Percentiles rank a stretch among this genome's conserved stretches.
These are phyloP conservation scores for Cynaeus angustus DNA, from an alignment of 2,888 invertebrate genomes.

Conservation along the genomic window DNA sequence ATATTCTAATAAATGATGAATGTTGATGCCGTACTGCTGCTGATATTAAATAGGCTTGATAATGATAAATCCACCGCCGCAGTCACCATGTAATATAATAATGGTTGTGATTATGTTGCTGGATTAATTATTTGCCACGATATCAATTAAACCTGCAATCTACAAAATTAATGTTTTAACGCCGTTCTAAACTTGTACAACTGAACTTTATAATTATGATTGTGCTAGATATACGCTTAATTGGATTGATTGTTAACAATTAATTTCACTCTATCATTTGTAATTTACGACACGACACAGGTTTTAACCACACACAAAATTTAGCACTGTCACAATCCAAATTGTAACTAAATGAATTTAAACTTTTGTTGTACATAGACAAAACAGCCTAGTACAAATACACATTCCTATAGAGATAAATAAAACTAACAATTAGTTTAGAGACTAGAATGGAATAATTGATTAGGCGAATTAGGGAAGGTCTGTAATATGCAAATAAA, in stretches of 20 bases:
- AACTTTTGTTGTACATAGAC: neutral
- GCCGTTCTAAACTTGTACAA: slow-evolving; percentile 55
- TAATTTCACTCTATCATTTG: slow-evolving; percentile 50
- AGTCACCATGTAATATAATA: slow-evolving; percentile 56
- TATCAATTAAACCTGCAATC: slow-evolving; percentile 59
- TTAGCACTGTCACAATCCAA: slow-evolving; percentile 2
- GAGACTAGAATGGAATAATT: no score
- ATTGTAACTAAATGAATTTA: slow-evolving; percentile 4
- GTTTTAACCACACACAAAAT: slow-evolving; percentile 13
- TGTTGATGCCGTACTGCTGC: slow-evolving; percentile 48
- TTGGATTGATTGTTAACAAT: slow-evolving; percentile 56
- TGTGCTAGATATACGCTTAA: slow-evolving; percentile 51
- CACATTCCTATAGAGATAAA: no score
- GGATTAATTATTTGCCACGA: slow-evolving; percentile 58
- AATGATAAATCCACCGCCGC: slow-evolving; percentile 57
- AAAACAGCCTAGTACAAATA: no score
- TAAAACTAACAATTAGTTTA: no score
- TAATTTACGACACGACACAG: slow-evolving; percentile 38
- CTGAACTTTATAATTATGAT: slow-evolving; percentile 55
- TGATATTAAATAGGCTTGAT: slow-evolving; percentile 56
- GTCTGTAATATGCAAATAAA: slow-evolving; percentile 44
- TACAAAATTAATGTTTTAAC: slow-evolving; percentile 60
- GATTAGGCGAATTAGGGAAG: slow-evolving; percentile 24
- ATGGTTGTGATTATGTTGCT: slow-evolving; percentile 57
- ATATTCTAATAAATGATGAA: slow-evolving; percentile 60